phyloP scores from a whole-genome alignment of 64 coral and sea anemone genomes.

The Anthopleura sola region DNA sequence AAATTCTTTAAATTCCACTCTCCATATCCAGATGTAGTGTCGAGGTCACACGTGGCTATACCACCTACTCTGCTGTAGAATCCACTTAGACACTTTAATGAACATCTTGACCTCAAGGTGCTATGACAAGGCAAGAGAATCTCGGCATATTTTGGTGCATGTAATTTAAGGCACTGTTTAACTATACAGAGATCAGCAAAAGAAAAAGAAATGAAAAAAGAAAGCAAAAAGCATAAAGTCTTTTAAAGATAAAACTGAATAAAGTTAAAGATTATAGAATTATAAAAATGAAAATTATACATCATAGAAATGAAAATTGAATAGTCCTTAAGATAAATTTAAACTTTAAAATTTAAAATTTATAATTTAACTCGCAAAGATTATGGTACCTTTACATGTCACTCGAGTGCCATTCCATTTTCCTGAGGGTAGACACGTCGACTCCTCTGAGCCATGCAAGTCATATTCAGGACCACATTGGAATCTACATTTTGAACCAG shows the following conservation, averaged over 20 bases:
- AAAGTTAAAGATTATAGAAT: too few species aligned
- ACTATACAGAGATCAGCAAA: too few species aligned
- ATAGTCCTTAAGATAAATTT: too few species aligned
- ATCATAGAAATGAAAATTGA: too few species aligned
- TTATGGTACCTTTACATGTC: constrained; percentile 38
- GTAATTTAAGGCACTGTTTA: neutral
- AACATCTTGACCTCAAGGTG: neutral
- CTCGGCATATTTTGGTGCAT: neutral
- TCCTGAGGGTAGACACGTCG: constrained; percentile 25
- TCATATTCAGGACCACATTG: constrained; percentile 36
- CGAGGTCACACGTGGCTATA: neutral
- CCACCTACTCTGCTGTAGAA: neutral
- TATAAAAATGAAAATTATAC: too few species aligned
- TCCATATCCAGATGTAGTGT: neutral
- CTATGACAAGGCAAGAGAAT: neutral
- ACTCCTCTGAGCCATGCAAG: constrained; percentile 9
- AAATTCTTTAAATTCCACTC: neutral
- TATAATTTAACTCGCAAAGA: too few species aligned
- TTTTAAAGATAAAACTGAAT: too few species aligned
- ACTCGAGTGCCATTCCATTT: constrained; percentile 29
- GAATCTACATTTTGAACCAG: constrained; percentile 26
- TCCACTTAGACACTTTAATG: neutral
- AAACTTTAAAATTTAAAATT: neutral
- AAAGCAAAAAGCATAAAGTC: too few species aligned
- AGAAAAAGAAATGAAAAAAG: too few species aligned